These are phyloP conservation scores for Cataglyphis livida DNA, from an alignment of 2,888 invertebrate genomes.

Conservation along the genomic window DNA sequence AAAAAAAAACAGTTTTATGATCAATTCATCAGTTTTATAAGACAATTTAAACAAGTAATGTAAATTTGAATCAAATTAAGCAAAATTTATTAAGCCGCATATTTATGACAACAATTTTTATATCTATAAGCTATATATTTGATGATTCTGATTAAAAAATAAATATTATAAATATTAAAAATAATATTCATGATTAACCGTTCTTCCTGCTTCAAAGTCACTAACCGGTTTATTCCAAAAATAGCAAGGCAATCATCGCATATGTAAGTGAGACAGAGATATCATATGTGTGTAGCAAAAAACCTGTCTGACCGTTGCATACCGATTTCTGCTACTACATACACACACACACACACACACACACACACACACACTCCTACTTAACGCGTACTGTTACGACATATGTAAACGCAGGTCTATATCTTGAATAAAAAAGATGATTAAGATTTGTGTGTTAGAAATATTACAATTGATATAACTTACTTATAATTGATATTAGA, in stretches of 20 bases:
- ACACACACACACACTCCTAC: background rate
- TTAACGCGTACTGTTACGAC: background rate
- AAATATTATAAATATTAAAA: background rate
- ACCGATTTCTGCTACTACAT: background rate
- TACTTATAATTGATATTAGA: background rate
- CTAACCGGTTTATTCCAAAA: conserved; percentile 39
- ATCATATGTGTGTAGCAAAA: background rate
- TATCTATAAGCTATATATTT: background rate
- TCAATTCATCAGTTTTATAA: background rate
- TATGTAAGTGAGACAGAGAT: conserved; percentile 5
- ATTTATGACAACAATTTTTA: background rate
- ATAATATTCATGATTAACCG: background rate
- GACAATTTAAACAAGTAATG: background rate
- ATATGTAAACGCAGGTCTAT: background rate
- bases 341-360: no score
- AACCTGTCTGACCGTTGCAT: conserved; percentile 5
- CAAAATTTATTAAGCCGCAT: background rate
- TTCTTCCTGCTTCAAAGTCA: conserved; percentile 27
- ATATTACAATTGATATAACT: background rate
- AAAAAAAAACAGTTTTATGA: background rate
- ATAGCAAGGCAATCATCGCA: conserved; percentile 26
- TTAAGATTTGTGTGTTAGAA: background rate
- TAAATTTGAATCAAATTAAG: background rate
- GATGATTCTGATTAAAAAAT: background rate
- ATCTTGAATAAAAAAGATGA: background rate